These are phyloP conservation scores for Coregonus clupeaformis DNA, from an alignment of 2,113 vertebrate genomes.

Conservation along the genomic window DNA sequence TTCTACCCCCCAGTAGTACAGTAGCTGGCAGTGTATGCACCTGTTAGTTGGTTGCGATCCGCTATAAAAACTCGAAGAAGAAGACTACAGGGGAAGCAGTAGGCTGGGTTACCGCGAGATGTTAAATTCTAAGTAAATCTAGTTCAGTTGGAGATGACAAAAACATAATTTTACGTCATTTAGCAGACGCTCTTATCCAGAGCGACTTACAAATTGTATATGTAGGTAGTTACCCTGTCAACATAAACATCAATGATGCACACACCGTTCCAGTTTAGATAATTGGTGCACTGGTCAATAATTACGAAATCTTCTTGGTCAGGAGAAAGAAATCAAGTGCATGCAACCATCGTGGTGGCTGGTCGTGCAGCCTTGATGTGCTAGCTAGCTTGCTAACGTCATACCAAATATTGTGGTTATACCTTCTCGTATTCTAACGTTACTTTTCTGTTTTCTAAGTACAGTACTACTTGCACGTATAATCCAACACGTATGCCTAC, in stretches of 20 bases:
- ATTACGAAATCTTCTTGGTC: not conserved
- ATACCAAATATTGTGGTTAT: too few species aligned
- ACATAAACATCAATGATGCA: not conserved
- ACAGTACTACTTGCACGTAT: not conserved
- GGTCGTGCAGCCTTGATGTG: too few species aligned
- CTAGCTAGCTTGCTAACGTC: too few species aligned
- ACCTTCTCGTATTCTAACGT: too few species aligned
- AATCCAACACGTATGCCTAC: not conserved
- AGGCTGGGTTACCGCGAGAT: constrained; percentile 24
- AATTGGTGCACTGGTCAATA: not conserved
- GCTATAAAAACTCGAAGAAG: too few species aligned
- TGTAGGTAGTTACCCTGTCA: not conserved
- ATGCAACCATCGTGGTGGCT: too few species aligned
- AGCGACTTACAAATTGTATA: too few species aligned
- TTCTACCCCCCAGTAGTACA: too few species aligned
- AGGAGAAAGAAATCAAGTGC: not conserved
- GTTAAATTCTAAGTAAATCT: constrained; percentile 7
- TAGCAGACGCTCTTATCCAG: too few species aligned
- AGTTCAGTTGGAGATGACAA: not conserved
- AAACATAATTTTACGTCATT: too few species aligned
- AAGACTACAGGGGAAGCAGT: not conserved
- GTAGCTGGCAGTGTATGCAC: too few species aligned
- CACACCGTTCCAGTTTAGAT: not conserved
- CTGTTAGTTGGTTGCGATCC: too few species aligned
- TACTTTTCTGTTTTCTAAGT: not conserved